Conservation (phyloP, 2,113 vertebrate species). For the Chaetura pelagica region DNA sequence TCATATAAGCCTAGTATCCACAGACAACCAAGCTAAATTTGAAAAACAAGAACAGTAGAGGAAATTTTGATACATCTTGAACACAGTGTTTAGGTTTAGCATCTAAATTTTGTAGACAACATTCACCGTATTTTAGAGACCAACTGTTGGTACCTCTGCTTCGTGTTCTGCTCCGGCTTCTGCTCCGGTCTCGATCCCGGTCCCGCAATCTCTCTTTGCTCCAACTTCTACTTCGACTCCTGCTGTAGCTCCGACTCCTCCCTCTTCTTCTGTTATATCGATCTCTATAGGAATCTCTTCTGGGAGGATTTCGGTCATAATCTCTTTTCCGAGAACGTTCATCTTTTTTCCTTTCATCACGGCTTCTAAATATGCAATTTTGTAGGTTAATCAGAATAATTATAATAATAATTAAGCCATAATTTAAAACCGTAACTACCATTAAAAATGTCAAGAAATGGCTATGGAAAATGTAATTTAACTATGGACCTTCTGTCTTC, state of each 20-base stretch:
- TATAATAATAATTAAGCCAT: neutral
- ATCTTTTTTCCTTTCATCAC: constrained; percentile 94
- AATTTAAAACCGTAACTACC: neutral
- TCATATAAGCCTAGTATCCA: neutral
- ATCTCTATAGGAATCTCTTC: constrained; percentile 94
- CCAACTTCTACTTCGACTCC: constrained; percentile 94
- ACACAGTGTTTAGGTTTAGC: neutral
- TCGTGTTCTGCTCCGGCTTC: constrained; percentile 85
- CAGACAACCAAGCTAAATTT: neutral
- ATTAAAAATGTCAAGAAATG: neutral
- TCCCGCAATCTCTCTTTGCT: constrained; percentile 91
- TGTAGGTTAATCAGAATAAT: neutral
- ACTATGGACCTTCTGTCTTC: neutral
- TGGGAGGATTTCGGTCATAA: constrained; percentile 89
- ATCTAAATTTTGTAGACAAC: constrained; percentile 39
- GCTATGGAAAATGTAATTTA: neutral
- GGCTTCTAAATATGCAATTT: constrained; percentile 80
- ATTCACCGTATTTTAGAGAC: constrained; percentile 65
- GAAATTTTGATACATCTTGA: neutral
- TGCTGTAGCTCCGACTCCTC: constrained; percentile 91
- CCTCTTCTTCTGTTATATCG: constrained; percentile 94
- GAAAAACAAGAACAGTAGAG: neutral
- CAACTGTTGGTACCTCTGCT: constrained; percentile 81
- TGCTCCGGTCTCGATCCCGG: constrained; percentile 88
- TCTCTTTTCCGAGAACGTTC: constrained; percentile 96